phyloP scores from a whole-genome alignment of 1,140 invertebrate genomes.

The Dendroctonus ponderosae region DNA sequence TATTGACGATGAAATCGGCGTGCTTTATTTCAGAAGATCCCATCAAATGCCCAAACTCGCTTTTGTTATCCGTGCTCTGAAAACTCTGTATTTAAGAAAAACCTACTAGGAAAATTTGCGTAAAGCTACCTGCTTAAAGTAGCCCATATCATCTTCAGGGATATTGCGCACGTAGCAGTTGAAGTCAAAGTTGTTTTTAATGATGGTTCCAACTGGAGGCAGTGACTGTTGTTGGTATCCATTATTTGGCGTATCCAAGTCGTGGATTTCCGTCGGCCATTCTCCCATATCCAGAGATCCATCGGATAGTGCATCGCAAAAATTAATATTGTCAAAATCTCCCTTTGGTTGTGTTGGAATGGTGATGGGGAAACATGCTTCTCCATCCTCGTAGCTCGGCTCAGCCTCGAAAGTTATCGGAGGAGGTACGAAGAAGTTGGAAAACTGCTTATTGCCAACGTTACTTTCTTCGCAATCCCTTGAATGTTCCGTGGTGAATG shows the following conservation, averaged over 20 bases:
- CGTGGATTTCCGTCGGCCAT: constrained; percentile 21
- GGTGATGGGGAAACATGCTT: neutral
- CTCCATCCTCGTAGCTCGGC: neutral
- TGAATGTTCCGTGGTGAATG: constrained; percentile 37
- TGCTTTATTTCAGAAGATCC: constrained; percentile 26
- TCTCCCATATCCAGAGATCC: constrained; percentile 43
- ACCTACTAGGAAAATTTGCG: neutral
- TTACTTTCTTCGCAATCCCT: constrained; percentile 7
- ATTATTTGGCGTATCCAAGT: constrained; percentile 11
- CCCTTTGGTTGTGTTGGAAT: constrained; percentile 11
- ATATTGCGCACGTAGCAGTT: constrained; percentile 39
- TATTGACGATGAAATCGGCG: constrained; percentile 29
- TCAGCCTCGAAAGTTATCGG: constrained; percentile 10
- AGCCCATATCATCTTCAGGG: constrained; percentile 31
- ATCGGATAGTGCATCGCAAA: constrained; percentile 38
- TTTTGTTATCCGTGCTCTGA: constrained; percentile 28
- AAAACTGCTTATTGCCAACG: constrained; percentile 16
- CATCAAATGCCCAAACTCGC: constrained; percentile 42
- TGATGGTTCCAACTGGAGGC: constrained; percentile 41
- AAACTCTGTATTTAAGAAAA: constrained; percentile 11
- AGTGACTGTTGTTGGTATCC: constrained; percentile 15
- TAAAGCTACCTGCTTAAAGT: constrained; percentile 33
- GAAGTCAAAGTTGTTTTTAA: constrained; percentile 40
- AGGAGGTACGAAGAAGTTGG: constrained; percentile 38
- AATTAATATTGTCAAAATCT: constrained; percentile 38